Conservation (phyloP, 1,140 invertebrate genomes). For the Coptotermes formosanus region DNA sequence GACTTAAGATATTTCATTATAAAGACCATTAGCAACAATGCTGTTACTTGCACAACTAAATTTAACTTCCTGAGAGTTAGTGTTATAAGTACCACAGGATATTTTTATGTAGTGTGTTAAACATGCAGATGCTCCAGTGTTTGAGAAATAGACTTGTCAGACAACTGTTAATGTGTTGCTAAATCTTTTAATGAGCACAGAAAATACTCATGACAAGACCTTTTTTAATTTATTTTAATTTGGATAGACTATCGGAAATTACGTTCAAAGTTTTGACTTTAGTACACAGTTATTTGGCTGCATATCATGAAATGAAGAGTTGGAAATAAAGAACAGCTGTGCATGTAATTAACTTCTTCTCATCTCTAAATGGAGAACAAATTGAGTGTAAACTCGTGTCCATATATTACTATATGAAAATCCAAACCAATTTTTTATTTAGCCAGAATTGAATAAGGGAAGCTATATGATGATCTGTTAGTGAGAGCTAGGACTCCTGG, state of each 20-base stretch:
- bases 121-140: neutral
- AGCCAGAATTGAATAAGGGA: neutral
- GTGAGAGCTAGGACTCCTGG: neutral
- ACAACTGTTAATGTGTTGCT: neutral
- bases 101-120: neutral
- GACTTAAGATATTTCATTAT: constrained; percentile 4
- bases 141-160: neutral
- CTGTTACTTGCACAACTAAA: neutral
- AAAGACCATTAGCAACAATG: neutral
- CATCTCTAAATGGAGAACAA: too few species aligned
- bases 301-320: neutral
- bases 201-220: neutral
- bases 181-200: neutral
- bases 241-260: constrained; percentile 1
- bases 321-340: too few species aligned
- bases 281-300: neutral
- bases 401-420: too few species aligned
- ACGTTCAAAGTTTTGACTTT: neutral
- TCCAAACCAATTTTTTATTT: neutral
- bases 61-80: neutral
- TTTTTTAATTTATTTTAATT: constrained; percentile 18
- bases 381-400: too few species aligned
- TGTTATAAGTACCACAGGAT: neutral
- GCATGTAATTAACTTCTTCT: too few species aligned
- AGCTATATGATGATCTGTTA: neutral